These are phyloP conservation scores for Campoletis raptor DNA, from an alignment of 2,888 invertebrate species.

Conservation along the genomic window DNA sequence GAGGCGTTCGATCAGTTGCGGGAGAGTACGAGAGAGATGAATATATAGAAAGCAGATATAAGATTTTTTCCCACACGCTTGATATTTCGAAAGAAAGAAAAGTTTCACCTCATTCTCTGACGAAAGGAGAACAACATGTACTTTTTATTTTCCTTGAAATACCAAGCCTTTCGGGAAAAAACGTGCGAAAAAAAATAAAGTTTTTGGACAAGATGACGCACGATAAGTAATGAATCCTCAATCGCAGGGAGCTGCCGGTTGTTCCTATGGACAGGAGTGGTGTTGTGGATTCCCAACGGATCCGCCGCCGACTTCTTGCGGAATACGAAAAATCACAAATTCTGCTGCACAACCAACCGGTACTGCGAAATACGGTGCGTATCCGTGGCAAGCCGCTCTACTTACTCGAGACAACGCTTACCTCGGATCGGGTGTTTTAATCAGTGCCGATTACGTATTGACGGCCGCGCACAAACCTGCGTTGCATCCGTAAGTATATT, in stretches of 20 bases:
- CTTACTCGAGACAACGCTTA: conserved; percentile 72
- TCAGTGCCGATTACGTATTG: conserved; percentile 84
- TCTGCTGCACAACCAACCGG: conserved; percentile 71
- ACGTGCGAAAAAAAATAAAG: too few species aligned
- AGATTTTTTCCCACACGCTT: too few species aligned
- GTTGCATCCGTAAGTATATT: conserved; percentile 77
- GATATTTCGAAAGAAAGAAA: too few species aligned
- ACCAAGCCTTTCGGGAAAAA: too few species aligned
- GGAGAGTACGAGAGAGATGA: too few species aligned
- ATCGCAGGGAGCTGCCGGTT: conserved; percentile 47
- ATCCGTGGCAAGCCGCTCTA: conserved; percentile 81
- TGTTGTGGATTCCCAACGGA: conserved; percentile 66
- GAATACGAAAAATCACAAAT: conserved; percentile 75
- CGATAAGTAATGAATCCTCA: neutral
- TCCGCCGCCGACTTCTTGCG: conserved; percentile 69
- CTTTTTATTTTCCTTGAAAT: too few species aligned
- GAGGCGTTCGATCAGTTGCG: too few species aligned
- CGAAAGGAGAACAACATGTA: too few species aligned
- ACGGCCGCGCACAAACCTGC: conserved; percentile 86
- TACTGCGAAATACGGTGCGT: conserved; percentile 78
- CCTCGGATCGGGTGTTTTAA: conserved; percentile 81
- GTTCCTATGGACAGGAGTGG: conserved; percentile 72
- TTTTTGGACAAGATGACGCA: too few species aligned
- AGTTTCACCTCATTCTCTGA: too few species aligned
- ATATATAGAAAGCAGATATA: too few species aligned